phyloP scores from a whole-genome alignment of 2,888 invertebrate genomes.

The Punctoribates punctum region DNA sequence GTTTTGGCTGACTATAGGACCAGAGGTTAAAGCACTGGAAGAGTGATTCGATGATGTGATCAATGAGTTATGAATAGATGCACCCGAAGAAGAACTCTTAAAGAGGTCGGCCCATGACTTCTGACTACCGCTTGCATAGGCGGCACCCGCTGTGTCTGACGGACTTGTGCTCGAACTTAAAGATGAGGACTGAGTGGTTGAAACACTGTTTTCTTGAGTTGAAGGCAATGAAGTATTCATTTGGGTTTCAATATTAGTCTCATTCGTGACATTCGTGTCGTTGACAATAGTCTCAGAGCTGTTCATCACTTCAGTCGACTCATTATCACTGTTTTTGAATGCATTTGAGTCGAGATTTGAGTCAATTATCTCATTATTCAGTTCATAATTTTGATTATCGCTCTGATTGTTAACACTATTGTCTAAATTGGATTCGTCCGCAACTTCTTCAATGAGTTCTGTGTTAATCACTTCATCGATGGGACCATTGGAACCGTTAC shows the following conservation, averaged over 20 bases:
- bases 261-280: neutral
- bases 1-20: conserved; percentile 26
- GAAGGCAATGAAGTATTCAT: neutral
- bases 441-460: neutral
- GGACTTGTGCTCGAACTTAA: neutral
- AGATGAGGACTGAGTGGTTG: neutral
- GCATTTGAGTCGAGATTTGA: neutral
- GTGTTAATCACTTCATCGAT: conserved; percentile 1
- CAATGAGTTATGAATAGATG: conserved; percentile 36
- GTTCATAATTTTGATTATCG: neutral
- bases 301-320: neutral
- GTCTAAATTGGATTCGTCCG: neutral
- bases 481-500: neutral
- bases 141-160: neutral
- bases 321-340: neutral
- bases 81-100: conserved; percentile 47
- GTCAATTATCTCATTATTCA: conserved; percentile 11
- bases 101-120: conserved; percentile 55
- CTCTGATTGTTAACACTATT: neutral
- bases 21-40: conserved; percentile 19
- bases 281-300: neutral
- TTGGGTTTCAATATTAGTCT: neutral
- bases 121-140: neutral
- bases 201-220: neutral
- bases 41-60: conserved; percentile 27